phyloP scores from a whole-genome alignment of 2,113 vertebrate species.

The Murina feae region DNA sequence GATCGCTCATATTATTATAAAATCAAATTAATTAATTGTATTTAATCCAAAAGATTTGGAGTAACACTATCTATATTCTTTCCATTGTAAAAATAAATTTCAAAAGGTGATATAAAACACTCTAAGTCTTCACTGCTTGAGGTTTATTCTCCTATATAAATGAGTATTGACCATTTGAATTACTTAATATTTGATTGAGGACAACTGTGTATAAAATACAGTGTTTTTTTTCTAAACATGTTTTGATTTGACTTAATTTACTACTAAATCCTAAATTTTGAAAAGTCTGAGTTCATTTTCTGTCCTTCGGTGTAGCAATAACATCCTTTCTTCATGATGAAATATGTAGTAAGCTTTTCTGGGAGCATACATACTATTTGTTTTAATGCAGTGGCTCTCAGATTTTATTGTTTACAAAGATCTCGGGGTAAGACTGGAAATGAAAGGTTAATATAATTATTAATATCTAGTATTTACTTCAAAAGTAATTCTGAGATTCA shows the following conservation, averaged over 20 bases:
- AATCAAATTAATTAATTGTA: neutral
- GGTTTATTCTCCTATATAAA: neutral
- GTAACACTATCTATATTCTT: neutral
- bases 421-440: neutral
- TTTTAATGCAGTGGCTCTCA: neutral
- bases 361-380: neutral
- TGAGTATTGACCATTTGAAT: neutral
- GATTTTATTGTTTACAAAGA: neutral
- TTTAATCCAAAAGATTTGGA: conserved; percentile 12
- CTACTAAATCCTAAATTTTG: neutral
- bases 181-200: neutral
- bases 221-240: neutral
- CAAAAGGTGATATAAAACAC: neutral
- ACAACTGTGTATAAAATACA: neutral
- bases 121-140: neutral
- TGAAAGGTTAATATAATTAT: neutral
- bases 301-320: neutral
- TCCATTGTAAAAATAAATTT: neutral
- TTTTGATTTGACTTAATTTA: neutral
- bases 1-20: neutral
- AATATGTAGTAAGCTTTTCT: neutral
- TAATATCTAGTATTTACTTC: neutral
- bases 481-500: neutral
- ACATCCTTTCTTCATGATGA: neutral
- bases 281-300: neutral